Conservation (phyloP, 2,113 vertebrate species). For the Pygoscelis antarcticus region DNA sequence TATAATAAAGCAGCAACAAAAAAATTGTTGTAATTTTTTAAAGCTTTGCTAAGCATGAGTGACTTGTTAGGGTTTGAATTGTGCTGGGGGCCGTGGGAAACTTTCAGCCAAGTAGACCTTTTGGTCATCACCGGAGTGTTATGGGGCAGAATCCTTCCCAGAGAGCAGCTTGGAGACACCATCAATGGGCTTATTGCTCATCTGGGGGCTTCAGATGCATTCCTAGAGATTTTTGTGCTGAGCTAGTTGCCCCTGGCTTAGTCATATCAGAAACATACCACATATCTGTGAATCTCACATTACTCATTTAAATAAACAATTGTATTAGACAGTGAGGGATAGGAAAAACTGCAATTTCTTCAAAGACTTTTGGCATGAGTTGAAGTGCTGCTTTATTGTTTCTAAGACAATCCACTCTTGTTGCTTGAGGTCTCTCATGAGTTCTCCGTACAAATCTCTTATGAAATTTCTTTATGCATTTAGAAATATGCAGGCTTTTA, state of each 20-base stretch:
- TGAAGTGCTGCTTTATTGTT: background rate
- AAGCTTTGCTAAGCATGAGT: background rate
- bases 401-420: background rate
- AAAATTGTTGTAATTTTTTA: background rate
- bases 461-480: background rate
- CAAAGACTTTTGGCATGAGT: background rate
- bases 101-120: background rate
- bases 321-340: background rate
- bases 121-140: background rate
- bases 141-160: background rate
- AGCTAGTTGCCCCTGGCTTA: background rate
- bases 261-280: background rate
- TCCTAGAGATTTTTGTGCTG: background rate
- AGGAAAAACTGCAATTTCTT: background rate
- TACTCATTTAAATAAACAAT: background rate
- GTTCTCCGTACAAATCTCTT: background rate
- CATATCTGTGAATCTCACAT: background rate
- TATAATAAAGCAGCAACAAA: background rate
- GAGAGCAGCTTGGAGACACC: background rate
- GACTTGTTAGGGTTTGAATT: background rate
- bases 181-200: background rate
- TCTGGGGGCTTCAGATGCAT: background rate
- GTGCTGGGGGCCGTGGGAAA: background rate
- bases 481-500: background rate
- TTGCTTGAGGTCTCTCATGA: background rate